Conservation (phyloP, 2,888 invertebrate species). For the Bugula neritina region DNA sequence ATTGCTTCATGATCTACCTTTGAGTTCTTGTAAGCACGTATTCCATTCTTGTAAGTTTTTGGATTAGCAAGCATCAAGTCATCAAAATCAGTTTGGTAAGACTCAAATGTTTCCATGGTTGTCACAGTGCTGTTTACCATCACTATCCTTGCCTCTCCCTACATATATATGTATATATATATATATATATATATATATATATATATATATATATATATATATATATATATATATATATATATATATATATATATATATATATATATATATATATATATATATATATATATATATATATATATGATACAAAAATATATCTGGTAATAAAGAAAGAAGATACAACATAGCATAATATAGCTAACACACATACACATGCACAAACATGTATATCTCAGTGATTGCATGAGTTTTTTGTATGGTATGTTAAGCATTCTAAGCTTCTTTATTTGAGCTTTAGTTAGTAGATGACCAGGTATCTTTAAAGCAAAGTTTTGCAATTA, state of each 20-base stretch:
- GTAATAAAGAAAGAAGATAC: no score
- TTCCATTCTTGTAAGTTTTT: background rate
- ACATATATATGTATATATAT: background rate
- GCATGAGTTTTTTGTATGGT: no score
- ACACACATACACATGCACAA: no score
- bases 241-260: background rate
- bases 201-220: background rate
- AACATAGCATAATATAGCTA: no score
- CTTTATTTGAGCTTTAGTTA: no score
- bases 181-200: background rate
- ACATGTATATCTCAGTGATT: no score
- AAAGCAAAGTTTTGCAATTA: no score
- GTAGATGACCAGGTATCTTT: no score
- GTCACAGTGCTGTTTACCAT: conserved; percentile 3
- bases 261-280: background rate
- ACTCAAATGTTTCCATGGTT: background rate
- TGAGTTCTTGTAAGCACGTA: background rate
- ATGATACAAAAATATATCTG: no score
- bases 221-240: background rate
- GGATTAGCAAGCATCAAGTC: background rate
- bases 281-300: background rate
- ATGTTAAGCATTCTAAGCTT: no score
- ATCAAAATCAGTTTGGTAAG: background rate
- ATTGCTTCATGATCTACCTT: background rate
- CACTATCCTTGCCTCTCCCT: background rate